Conservation (phyloP, 2,888 invertebrate genomes). For the Heliconius cydno region DNA sequence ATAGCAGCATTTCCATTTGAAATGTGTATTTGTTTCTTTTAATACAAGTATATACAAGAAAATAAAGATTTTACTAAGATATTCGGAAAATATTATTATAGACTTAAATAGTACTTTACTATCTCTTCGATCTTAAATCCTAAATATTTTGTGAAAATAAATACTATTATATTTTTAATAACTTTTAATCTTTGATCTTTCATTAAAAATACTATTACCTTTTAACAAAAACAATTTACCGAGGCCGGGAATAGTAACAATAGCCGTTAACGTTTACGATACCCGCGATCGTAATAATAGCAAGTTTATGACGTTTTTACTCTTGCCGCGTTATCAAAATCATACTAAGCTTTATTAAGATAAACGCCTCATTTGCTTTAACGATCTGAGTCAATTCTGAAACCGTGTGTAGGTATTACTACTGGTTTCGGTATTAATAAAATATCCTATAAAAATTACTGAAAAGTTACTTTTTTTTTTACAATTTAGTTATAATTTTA, state of each 20-base stretch:
- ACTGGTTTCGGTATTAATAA: conserved; percentile 6
- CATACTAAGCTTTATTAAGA: conserved; percentile 50
- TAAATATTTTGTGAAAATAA: conserved; percentile 14
- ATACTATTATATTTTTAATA: conserved; percentile 4
- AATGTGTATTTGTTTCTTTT: conserved; percentile 6
- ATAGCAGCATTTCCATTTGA: conserved; percentile 33
- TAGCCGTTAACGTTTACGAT: conserved; percentile 54
- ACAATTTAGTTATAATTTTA: too few relatives aligned
- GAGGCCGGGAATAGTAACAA: conserved; percentile 51
- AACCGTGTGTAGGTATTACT: conserved; percentile 20
- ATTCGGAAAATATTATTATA: neutral
- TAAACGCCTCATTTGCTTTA: conserved; percentile 52
- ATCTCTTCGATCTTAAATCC: neutral
- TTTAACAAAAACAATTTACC: conserved; percentile 50
- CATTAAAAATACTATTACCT: conserved; percentile 43
- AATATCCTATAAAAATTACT: neutral
- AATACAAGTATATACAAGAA: neutral
- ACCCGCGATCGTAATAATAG: conserved; percentile 52
- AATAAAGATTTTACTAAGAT: neutral
- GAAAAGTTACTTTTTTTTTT: too few relatives aligned
- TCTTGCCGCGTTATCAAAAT: conserved; percentile 50
- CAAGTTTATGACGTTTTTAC: conserved; percentile 53
- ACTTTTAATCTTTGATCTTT: conserved; percentile 32
- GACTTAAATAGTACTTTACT: neutral
- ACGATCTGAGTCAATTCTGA: conserved; percentile 37